These are phyloP conservation scores for Mnemiopsis leidyi DNA, from an alignment of 37 sponge, comb jelly and placozoan species.

Conservation along the genomic window DNA sequence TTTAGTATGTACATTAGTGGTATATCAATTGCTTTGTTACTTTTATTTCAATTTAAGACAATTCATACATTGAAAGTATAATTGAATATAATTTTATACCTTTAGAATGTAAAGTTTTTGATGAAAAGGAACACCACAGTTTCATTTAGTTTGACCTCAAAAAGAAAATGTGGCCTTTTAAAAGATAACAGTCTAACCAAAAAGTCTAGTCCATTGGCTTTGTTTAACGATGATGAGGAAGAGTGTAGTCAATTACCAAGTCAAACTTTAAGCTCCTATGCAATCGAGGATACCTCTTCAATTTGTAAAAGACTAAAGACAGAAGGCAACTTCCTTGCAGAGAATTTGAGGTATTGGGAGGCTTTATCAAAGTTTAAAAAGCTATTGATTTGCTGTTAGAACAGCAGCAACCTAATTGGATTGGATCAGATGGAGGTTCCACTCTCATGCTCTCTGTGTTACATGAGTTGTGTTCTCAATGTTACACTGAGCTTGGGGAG, in stretches of 20 bases:
- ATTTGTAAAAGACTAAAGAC: conserved; percentile 74
- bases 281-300: conserved; percentile 72
- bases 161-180: neutral
- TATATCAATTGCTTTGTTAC: too few relatives aligned
- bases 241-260: neutral
- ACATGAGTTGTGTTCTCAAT: conserved; percentile 15
- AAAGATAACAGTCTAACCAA: neutral
- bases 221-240: neutral
- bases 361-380: conserved; percentile 17
- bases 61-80: too few relatives aligned
- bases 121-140: neutral
- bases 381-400: neutral
- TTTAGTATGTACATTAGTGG: too few relatives aligned
- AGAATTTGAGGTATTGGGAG: conserved; percentile 68
- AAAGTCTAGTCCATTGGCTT: neutral
- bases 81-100: too few relatives aligned
- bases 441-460: neutral
- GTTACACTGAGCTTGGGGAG: conserved; percentile 72
- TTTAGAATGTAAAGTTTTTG: too few relatives aligned
- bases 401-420: conserved; percentile 76
- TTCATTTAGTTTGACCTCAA: neutral
- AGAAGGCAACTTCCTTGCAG: conserved; percentile 80
- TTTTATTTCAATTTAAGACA: too few relatives aligned
- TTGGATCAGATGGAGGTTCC: neutral
- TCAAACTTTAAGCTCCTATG: neutral